Conservation (phyloP, 1,140 invertebrate species). For the Drosophila bocqueti region DNA sequence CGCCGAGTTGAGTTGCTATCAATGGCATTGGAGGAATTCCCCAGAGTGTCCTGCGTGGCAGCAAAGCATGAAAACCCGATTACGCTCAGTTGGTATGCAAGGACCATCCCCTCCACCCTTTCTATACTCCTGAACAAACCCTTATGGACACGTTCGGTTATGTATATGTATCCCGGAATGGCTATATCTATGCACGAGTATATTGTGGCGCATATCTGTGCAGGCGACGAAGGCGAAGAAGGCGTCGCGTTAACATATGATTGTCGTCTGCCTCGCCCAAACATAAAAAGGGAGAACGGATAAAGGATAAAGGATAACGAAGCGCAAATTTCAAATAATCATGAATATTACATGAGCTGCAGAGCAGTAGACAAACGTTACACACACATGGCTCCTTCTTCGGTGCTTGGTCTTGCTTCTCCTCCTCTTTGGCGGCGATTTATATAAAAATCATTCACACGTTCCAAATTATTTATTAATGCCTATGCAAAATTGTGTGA, state of each 20-base stretch:
- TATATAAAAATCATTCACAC: slow-evolving; percentile 80
- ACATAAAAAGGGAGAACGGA: slow-evolving; percentile 77
- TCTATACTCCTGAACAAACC: background rate
- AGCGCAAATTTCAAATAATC: slow-evolving; percentile 83
- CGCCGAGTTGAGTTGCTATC: slow-evolving; percentile 61
- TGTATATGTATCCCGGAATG: background rate
- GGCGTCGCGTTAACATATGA: slow-evolving; percentile 77
- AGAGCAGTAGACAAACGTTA: slow-evolving; percentile 70
- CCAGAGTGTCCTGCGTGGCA: slow-evolving; percentile 47
- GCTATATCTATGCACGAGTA: slow-evolving; percentile 1
- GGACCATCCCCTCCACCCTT: slow-evolving; percentile 20
- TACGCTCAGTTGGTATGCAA: slow-evolving; percentile 72
- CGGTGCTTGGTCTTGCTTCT: slow-evolving; percentile 1
- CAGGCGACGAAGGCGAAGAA: slow-evolving; percentile 47
- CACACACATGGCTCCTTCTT: slow-evolving; percentile 36
- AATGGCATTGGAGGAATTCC: slow-evolving; percentile 71
- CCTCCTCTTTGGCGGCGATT: slow-evolving; percentile 53
- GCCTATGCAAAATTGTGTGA: slow-evolving; percentile 64
- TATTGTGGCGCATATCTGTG: slow-evolving; percentile 53
- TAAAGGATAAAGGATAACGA: slow-evolving; percentile 80
- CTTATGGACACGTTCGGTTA: slow-evolving; percentile 11
- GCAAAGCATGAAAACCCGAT: slow-evolving; percentile 68
- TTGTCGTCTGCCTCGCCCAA: slow-evolving; percentile 70
- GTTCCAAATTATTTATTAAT: slow-evolving; percentile 80
- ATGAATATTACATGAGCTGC: slow-evolving; percentile 82